phyloP scores from a whole-genome alignment of 1,140 invertebrate genomes.

The Limonius californicus region DNA sequence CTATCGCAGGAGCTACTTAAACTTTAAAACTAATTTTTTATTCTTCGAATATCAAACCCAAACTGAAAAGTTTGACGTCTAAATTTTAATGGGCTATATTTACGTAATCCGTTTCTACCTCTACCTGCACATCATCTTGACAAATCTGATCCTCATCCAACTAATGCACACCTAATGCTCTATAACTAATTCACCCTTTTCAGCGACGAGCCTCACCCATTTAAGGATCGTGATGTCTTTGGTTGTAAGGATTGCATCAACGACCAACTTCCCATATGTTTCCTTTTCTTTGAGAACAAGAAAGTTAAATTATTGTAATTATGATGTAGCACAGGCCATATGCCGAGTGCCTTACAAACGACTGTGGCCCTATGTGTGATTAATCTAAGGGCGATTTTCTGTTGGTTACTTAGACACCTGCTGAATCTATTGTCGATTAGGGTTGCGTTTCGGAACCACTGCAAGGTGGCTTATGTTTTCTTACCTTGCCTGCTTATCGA shows the following conservation, averaged over 20 bases:
- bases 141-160: slow-evolving; percentile 29
- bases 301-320: slow-evolving; percentile 41
- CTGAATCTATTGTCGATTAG: slow-evolving; percentile 28
- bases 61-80: slow-evolving; percentile 18
- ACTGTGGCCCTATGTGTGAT: background rate
- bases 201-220: slow-evolving; percentile 18
- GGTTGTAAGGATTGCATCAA: slow-evolving; percentile 20
- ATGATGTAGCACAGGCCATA: slow-evolving; percentile 40
- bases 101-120: slow-evolving; percentile 16
- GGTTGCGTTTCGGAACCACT: background rate
- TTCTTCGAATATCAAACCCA: too few species aligned
- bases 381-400: slow-evolving; percentile 24
- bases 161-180: slow-evolving; percentile 24
- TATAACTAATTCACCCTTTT: slow-evolving; percentile 32
- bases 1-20: too few species aligned
- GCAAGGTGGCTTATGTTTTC: slow-evolving; percentile 17
- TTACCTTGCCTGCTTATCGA: too few species aligned
- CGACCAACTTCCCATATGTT: slow-evolving; percentile 35
- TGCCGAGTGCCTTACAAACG: slow-evolving; percentile 23
- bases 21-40: too few species aligned
- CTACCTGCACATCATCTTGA: slow-evolving; percentile 37
- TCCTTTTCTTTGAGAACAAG: slow-evolving; percentile 25
- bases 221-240: slow-evolving; percentile 28
- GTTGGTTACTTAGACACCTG: background rate
- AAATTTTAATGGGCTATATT: slow-evolving; percentile 28